Evolutionary conservation across 2,113 vertebrate genomes (phyloP).

Genomic region (Toxotes jaculatrix): DNA sequence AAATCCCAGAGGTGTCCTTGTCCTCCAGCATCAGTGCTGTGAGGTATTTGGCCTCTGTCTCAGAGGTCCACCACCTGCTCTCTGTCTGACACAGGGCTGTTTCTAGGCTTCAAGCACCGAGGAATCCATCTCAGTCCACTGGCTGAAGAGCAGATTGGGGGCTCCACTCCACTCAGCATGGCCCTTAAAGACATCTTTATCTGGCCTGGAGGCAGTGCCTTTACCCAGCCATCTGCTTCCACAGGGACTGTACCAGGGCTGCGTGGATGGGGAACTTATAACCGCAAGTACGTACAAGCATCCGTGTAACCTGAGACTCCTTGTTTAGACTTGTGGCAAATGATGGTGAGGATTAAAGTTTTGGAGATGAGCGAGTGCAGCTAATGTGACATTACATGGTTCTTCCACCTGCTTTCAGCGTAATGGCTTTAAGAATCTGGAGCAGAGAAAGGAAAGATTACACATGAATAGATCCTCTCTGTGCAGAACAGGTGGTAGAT

Average conservation of each 20-base stretch:
- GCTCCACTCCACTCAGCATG: slow-evolving; percentile 42
- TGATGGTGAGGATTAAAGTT: slow-evolving; percentile 27
- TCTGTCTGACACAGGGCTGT: slow-evolving; percentile 30
- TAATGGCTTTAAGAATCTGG: slow-evolving; percentile 64
- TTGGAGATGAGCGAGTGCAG: slow-evolving; percentile 21
- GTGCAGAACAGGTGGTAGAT: slow-evolving; percentile 57
- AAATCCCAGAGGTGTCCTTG: slow-evolving; percentile 19
- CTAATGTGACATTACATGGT: slow-evolving; percentile 39
- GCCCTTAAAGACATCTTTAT: slow-evolving; percentile 77
- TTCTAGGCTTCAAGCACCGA: slow-evolving; percentile 60
- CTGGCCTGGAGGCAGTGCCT: slow-evolving; percentile 68
- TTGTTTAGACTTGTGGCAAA: slow-evolving; percentile 45
- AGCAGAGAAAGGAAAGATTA: slow-evolving; percentile 62
- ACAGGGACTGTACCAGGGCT: not conserved
- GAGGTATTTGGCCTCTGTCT: slow-evolving; percentile 43
- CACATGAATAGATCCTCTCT: slow-evolving; percentile 51
- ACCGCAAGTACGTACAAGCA: slow-evolving; percentile 2
- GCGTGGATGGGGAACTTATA: not conserved
- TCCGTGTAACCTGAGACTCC: slow-evolving; percentile 47
- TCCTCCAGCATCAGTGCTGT: slow-evolving; percentile 26
- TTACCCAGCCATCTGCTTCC: slow-evolving; percentile 75
- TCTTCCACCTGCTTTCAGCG: slow-evolving; percentile 71
- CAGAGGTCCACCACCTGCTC: slow-evolving; percentile 71
- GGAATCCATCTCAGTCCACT: slow-evolving; percentile 72
- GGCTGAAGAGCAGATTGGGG: slow-evolving; percentile 63